phyloP scores from a whole-genome alignment of 2,113 vertebrate species.

The Pseudopipra pipra region DNA sequence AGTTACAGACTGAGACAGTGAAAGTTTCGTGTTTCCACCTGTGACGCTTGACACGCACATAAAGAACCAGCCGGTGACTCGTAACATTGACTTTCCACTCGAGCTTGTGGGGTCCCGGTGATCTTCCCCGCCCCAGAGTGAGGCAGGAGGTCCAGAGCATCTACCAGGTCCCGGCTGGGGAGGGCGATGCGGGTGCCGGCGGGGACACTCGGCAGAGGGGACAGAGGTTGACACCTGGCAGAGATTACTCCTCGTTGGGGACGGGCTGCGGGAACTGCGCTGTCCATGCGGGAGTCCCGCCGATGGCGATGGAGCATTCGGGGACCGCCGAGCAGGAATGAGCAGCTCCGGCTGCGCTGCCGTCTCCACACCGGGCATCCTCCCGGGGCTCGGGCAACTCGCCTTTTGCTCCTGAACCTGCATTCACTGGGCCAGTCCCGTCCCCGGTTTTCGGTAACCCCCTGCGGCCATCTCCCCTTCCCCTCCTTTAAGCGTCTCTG shows the following conservation, averaged over 20 bases:
- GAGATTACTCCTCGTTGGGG: too few species aligned
- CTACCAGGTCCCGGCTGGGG: background rate
- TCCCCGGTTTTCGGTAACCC: too few species aligned
- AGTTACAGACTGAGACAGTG: too few species aligned
- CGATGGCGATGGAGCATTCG: background rate
- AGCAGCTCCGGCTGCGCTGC: background rate
- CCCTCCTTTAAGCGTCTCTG: background rate
- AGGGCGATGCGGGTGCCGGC: background rate
- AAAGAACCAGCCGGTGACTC: background rate
- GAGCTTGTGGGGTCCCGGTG: rapidly evolving
- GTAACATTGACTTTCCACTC: background rate
- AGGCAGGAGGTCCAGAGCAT: background rate
- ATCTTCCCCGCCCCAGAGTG: background rate
- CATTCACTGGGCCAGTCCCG: too few species aligned
- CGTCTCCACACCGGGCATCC: too few species aligned
- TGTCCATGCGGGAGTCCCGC: too few species aligned
- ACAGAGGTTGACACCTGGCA: background rate
- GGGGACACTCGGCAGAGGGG: background rate
- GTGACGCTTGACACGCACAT: rapidly evolving
- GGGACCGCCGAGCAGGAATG: too few species aligned
- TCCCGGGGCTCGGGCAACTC: background rate
- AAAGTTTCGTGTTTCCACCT: too few species aligned
- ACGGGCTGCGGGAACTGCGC: too few species aligned
- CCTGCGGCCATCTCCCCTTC: background rate
- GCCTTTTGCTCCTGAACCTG: background rate